Conservation (phyloP, 2,888 invertebrate species). For the Megaustenia siamemsis region DNA sequence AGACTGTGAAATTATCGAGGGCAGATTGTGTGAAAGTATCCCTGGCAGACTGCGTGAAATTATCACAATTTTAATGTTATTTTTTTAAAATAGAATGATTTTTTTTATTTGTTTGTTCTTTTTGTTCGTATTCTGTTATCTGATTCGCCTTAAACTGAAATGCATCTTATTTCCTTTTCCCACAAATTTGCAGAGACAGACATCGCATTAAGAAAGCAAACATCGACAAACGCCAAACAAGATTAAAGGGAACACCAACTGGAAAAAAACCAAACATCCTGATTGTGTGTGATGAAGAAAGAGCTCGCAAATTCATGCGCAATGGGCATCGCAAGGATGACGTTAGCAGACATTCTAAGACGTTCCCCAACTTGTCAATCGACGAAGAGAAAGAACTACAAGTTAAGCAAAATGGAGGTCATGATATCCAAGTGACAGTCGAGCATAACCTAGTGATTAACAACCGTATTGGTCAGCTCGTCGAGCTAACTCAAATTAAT, state of each 20-base stretch:
- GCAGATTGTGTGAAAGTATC: too few species aligned
- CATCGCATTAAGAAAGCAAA: not conserved
- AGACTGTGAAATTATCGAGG: too few species aligned
- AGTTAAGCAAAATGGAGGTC: slow-evolving; percentile 6
- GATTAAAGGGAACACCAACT: not conserved
- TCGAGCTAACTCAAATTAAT: not conserved
- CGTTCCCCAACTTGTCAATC: not conserved
- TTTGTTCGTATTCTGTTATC: not conserved
- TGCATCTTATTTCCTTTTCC: not conserved
- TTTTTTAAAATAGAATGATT: too few species aligned
- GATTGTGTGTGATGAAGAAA: slow-evolving; percentile 5
- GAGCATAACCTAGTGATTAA: slow-evolving; percentile 5
- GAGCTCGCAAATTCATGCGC: not conserved
- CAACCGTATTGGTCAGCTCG: not conserved
- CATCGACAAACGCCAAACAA: not conserved
- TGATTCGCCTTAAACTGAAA: not conserved
- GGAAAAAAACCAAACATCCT: slow-evolving; percentile 10
- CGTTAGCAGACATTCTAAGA: too few species aligned
- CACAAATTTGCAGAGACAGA: slow-evolving; percentile 25
- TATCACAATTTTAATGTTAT: too few species aligned
- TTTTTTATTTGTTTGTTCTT: too few species aligned
- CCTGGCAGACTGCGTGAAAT: too few species aligned
- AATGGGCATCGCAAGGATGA: not conserved
- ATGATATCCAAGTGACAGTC: slow-evolving; percentile 14
- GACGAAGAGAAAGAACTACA: not conserved